These are phyloP conservation scores for Drosophila truncata DNA, from an alignment of 1,140 invertebrate species.

Conservation along the genomic window DNA sequence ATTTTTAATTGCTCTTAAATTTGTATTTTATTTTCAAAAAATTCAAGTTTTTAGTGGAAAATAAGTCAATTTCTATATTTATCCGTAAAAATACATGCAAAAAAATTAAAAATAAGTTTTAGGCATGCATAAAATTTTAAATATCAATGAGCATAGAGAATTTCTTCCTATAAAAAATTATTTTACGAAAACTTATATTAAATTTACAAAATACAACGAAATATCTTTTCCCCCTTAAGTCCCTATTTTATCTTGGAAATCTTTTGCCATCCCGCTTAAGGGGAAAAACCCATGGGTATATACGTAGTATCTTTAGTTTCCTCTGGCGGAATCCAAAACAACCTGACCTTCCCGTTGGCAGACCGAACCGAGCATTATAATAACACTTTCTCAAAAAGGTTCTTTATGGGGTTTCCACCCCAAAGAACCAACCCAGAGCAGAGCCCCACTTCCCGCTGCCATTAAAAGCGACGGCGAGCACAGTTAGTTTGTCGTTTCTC, in stretches of 20 bases:
- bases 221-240: neutral
- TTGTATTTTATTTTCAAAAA: neutral
- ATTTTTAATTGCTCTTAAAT: neutral
- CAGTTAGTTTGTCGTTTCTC: constrained; percentile 57
- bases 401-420: constrained; percentile 52
- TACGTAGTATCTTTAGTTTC: constrained; percentile 36
- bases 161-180: neutral
- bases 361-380: constrained; percentile 53
- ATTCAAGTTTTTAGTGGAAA: neutral
- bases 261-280: neutral
- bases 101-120: neutral
- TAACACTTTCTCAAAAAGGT: constrained; percentile 55
- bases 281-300: constrained; percentile 20
- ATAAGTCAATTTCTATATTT: neutral
- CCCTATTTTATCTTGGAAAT: constrained; percentile 10
- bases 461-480: constrained; percentile 38
- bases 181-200: neutral
- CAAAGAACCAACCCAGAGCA: neutral
- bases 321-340: constrained; percentile 33
- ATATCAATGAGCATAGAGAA: no score
- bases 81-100: neutral
- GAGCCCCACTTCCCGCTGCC: no score
- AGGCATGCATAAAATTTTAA: neutral
- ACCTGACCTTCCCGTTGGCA: constrained; percentile 52
- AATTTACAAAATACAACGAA: neutral